Percentiles rank a stretch among this genome's conserved stretches.
Conservation (phyloP, 1,140 invertebrate genomes). For the Sesamia nonagrioides region DNA sequence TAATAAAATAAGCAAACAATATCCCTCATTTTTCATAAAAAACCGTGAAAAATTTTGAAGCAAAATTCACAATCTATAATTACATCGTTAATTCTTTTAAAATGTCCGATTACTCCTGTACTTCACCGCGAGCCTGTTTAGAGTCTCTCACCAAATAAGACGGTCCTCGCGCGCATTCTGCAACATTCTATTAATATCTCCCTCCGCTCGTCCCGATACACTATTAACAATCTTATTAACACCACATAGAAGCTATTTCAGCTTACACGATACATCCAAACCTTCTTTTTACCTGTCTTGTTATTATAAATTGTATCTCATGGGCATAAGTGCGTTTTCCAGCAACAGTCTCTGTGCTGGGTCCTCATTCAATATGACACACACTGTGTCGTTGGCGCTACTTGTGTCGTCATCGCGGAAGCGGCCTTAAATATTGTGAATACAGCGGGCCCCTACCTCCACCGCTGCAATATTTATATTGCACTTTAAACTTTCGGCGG, state of each 20-base stretch:
- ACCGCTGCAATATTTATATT: conserved; percentile 78
- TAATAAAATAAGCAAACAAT: too few relatives aligned
- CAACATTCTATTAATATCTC: conserved; percentile 79
- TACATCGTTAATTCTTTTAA: conserved; percentile 27
- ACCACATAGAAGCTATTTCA: conserved; percentile 47
- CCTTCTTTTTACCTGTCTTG: conserved; percentile 72
- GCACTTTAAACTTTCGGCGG: conserved; percentile 83
- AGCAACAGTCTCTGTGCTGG: conserved; percentile 52
- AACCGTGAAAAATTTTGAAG: neutral
- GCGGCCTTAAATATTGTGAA: conserved; percentile 61
- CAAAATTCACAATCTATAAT: neutral
- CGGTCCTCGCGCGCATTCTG: conserved; percentile 74
- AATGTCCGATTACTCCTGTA: conserved; percentile 49
- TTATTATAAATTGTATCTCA: conserved; percentile 74
- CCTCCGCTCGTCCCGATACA: conserved; percentile 38
- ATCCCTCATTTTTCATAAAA: neutral
- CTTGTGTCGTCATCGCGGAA: conserved; percentile 30
- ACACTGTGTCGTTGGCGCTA: conserved; percentile 41
- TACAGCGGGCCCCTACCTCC: conserved; percentile 60
- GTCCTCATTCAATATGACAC: conserved; percentile 31
- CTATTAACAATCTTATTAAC: conserved; percentile 54
- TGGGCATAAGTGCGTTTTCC: conserved; percentile 62
- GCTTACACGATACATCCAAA: conserved; percentile 34
- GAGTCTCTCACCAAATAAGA: conserved; percentile 79
- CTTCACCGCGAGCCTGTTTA: conserved; percentile 54